Percentiles rank a stretch among this genome's conserved stretches.
Evolutionary conservation across 2,888 invertebrate species (phyloP).

Genomic region (Eugnorisma glareosa): DNA sequence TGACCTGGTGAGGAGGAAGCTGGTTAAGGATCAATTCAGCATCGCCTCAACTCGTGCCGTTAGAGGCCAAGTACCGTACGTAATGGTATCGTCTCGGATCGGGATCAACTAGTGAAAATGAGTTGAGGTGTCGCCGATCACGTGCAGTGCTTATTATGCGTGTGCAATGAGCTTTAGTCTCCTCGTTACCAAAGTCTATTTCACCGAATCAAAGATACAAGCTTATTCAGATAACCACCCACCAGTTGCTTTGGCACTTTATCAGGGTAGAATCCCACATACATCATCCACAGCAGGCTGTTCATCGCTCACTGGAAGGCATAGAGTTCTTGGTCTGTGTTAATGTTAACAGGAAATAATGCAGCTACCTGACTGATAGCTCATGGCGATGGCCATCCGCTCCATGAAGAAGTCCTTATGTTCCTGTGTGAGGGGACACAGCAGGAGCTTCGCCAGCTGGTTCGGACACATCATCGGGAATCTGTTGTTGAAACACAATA

Average conservation of each 20-base stretch:
- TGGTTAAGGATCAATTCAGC: background rate
- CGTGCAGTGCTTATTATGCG: too few relatives aligned
- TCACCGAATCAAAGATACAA: too few relatives aligned
- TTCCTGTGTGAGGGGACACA: conserved; percentile 94
- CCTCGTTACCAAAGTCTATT: too few relatives aligned
- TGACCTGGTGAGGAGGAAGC: conserved; percentile 78
- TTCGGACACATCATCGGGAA: conserved; percentile 99
- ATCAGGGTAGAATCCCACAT: too few relatives aligned
- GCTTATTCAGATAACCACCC: too few relatives aligned
- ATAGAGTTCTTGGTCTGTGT: background rate
- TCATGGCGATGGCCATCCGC: conserved; percentile 97
- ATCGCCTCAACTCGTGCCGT: background rate
- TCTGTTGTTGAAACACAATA: conserved; percentile 74
- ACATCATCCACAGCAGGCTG: too few relatives aligned
- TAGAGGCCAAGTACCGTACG: background rate
- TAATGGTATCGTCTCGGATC: background rate
- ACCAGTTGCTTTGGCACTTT: too few relatives aligned
- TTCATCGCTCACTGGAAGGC: background rate
- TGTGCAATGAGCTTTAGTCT: too few relatives aligned
- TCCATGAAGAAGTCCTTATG: conserved; percentile 97
- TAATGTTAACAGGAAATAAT: background rate
- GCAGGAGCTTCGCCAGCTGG: conserved; percentile 95
- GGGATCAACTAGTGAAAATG: background rate
- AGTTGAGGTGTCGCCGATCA: too few relatives aligned
- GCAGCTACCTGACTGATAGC: conserved; percentile 93